phyloP scores from a whole-genome alignment of 2,797 vertebrate species.

The Aldrovandia affinis region DNA sequence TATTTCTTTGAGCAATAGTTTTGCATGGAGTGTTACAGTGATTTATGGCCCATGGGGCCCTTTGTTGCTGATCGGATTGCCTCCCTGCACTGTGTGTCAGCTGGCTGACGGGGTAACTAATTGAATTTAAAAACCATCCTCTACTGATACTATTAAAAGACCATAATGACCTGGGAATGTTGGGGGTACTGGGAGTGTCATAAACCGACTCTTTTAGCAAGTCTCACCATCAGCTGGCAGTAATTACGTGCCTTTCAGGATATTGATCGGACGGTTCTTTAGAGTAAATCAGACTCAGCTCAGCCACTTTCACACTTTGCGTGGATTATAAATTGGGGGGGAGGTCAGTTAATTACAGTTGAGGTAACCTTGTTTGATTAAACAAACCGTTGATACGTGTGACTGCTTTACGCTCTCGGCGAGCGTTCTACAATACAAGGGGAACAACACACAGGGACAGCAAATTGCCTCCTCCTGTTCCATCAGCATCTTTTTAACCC shows the following conservation, averaged over 20 bases:
- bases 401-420: background rate
- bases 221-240: background rate
- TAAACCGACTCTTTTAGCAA: background rate
- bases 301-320: background rate
- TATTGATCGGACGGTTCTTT: background rate
- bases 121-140: background rate
- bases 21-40: background rate
- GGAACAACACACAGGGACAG: background rate
- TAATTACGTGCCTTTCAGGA: conserved; percentile 8
- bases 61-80: background rate
- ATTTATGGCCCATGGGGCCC: background rate
- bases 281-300: background rate
- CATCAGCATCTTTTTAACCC: background rate
- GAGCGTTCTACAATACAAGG: background rate
- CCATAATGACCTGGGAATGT: background rate
- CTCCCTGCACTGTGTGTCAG: conserved; percentile 1
- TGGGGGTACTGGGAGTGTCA: background rate
- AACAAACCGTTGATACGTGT: background rate
- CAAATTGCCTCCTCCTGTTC: background rate
- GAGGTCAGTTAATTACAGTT: background rate
- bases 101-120: background rate
- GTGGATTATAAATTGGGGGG: background rate
- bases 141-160: background rate
- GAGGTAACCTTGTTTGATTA: background rate
- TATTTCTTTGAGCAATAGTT: background rate